Conservation (phyloP, 1,140 invertebrate genomes). For the Sycophila sp. region DNA sequence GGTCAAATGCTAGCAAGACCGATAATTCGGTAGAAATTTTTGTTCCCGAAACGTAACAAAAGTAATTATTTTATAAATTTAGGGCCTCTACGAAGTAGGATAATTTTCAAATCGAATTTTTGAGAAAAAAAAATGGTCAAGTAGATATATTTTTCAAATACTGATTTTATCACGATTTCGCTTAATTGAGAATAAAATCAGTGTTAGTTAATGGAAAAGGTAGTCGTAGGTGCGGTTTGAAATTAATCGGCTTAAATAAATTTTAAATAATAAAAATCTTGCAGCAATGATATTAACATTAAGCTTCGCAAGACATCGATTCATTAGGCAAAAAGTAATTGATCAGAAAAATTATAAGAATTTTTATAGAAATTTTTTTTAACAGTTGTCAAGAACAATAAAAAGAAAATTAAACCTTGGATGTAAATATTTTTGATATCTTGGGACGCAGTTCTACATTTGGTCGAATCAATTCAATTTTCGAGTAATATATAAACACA, state of each 20-base stretch:
- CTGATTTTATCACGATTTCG: background rate
- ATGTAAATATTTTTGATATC: constrained; percentile 38
- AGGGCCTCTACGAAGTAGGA: background rate
- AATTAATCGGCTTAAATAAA: constrained; percentile 19
- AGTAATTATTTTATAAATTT: background rate
- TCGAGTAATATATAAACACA: background rate
- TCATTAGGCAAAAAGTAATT: constrained; percentile 17
- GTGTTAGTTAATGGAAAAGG: background rate
- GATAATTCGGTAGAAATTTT: constrained; percentile 71
- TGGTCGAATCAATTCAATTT: constrained; percentile 24
- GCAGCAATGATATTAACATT: constrained; percentile 14
- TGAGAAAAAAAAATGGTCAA: constrained; percentile 5
- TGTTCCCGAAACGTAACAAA: constrained; percentile 67
- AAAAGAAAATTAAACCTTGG: background rate
- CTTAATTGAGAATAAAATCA: background rate
- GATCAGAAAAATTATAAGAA: constrained; percentile 8
- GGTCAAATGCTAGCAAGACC: constrained; percentile 61
- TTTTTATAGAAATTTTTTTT: constrained; percentile 22
- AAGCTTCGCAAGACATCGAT: constrained; percentile 34
- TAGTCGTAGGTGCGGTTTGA: background rate
- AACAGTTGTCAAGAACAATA: constrained; percentile 4
- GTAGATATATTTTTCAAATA: background rate
- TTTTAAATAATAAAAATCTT: constrained; percentile 11
- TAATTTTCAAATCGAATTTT: background rate
- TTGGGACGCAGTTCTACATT: constrained; percentile 7